These are phyloP conservation scores for Cerastis leucographa DNA, from an alignment of 2,888 invertebrate genomes.

Conservation along the genomic window DNA sequence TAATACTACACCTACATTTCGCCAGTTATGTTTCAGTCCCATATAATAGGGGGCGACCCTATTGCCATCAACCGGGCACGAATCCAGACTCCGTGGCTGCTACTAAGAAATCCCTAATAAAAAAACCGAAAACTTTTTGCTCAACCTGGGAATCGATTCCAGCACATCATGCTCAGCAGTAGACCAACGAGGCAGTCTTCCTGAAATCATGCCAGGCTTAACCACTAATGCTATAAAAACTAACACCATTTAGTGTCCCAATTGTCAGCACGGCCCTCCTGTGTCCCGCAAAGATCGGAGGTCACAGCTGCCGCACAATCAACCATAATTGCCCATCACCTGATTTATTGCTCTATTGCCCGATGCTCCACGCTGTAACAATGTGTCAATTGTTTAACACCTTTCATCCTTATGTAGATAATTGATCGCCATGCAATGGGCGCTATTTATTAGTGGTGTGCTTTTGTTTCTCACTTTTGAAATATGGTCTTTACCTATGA, in stretches of 20 bases:
- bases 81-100: no score
- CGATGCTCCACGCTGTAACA: slow-evolving; percentile 5
- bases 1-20: no score
- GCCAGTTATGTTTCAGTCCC: no score
- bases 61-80: no score
- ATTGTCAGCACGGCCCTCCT: slow-evolving; percentile 10
- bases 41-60: no score
- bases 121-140: no score
- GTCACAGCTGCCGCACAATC: slow-evolving; percentile 31
- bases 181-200: background rate
- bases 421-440: background rate
- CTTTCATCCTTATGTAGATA: slow-evolving; percentile 23
- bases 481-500: no score
- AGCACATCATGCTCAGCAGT: no score
- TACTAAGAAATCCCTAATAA: no score
- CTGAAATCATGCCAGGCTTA: background rate
- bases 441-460: background rate
- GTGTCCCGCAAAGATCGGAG: slow-evolving; percentile 28
- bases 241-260: background rate
- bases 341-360: slow-evolving; percentile 48
- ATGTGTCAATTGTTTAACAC: slow-evolving; percentile 42
- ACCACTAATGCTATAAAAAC: slow-evolving; percentile 6
- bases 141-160: no score
- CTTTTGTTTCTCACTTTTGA: background rate
- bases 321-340: slow-evolving; percentile 48